Conservation (phyloP, 2,797 vertebrate genomes). For the Lutjanus campechanus region DNA sequence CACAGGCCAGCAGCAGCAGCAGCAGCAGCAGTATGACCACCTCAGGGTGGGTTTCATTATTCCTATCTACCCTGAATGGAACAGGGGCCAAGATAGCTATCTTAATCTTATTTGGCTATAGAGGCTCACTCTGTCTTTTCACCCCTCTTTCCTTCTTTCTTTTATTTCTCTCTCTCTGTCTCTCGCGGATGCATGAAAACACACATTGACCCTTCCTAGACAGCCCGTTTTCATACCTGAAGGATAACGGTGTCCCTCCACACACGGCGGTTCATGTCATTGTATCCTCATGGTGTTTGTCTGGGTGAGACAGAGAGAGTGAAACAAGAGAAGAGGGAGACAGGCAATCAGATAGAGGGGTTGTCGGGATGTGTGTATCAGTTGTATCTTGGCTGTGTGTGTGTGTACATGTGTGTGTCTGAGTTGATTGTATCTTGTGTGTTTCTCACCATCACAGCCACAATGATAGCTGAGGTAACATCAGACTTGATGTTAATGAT, state of each 20-base stretch:
- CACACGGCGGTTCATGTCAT: conserved; percentile 29
- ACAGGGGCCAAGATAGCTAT: conserved; percentile 81
- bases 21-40: conserved; percentile 70
- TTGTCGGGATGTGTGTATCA: conserved; percentile 72
- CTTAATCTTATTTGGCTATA: conserved; percentile 84
- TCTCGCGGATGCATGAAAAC: conserved; percentile 34
- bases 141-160: conserved; percentile 22
- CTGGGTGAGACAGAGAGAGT: conserved; percentile 49
- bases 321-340: conserved; percentile 70
- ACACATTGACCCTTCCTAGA: conserved; percentile 42
- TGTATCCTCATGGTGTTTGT: conserved; percentile 37
- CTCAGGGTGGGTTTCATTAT: conserved; percentile 82
- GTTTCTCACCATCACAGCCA: conserved; percentile 55
- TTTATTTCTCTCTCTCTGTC: conserved; percentile 18
- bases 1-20: conserved; percentile 55
- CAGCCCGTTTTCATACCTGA: conserved; percentile 53
- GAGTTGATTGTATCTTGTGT: conserved; percentile 68
- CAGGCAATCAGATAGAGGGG: conserved; percentile 74
- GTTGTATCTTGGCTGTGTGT: conserved; percentile 62
- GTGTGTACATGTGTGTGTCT: conserved; percentile 41
- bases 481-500: conserved; percentile 66
- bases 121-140: conserved; percentile 66
- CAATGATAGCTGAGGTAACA: conserved; percentile 66
- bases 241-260: conserved; percentile 38
- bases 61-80: conserved; percentile 80